phyloP scores from a whole-genome alignment of 2,888 invertebrate species.

The Drosophila siamana region DNA sequence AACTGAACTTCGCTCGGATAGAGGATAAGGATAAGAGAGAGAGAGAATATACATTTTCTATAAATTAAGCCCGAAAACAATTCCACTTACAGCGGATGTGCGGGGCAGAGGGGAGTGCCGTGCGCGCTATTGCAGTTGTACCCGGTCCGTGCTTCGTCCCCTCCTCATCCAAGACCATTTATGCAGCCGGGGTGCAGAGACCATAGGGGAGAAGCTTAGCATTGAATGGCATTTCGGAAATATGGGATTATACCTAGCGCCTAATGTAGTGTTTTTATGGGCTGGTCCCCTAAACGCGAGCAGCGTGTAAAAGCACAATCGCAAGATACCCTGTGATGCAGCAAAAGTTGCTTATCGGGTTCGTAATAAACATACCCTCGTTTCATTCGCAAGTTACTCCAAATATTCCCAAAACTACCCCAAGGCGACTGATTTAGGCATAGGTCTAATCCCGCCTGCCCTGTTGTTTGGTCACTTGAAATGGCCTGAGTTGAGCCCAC shows the following conservation, averaged over 20 bases:
- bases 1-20: conserved; percentile 38
- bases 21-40: conserved; percentile 37
- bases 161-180: background rate
- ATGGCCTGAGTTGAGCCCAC: conserved; percentile 50
- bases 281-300: background rate
- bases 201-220: conserved; percentile 25
- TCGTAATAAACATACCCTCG: background rate
- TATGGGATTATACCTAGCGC: conserved; percentile 47
- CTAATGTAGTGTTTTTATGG: conserved; percentile 29
- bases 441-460: conserved; percentile 4
- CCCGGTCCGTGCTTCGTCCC: background rate
- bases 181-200: conserved; percentile 21
- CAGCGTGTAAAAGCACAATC: background rate
- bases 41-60: conserved; percentile 71
- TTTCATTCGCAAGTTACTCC: background rate
- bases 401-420: background rate
- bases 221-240: conserved; percentile 53
- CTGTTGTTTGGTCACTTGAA: conserved; percentile 46
- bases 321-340: conserved; percentile 1
- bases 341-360: background rate
- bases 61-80: conserved; percentile 74
- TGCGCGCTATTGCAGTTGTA: conserved; percentile 19
- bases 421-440: background rate
- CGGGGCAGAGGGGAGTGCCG: conserved; percentile 16
- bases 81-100: conserved; percentile 64